Evolutionary conservation across 2,888 invertebrate species (phyloP).

Genomic region (Microctonus aethiopoides): DNA sequence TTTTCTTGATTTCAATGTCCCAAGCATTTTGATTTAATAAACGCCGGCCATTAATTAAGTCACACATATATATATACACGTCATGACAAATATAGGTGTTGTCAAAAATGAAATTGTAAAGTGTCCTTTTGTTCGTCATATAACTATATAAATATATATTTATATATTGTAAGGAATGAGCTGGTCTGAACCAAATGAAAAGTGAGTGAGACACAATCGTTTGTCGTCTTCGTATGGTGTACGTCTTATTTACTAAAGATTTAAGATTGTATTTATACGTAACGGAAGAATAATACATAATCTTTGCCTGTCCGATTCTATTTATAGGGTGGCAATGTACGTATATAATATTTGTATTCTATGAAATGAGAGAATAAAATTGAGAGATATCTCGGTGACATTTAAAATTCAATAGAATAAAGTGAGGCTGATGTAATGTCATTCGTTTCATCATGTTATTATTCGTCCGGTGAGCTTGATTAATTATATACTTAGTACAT

Average conservation of each 20-base stretch:
- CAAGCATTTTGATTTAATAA: constrained; percentile 5
- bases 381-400: neutral
- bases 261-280: neutral
- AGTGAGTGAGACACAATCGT: neutral
- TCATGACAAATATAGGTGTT: constrained; percentile 1
- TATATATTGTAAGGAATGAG: neutral
- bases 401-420: neutral
- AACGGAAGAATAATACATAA: constrained; percentile 1
- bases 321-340: neutral
- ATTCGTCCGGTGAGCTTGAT: constrained; percentile 58
- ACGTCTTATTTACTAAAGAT: neutral
- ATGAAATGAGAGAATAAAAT: neutral
- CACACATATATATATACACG: neutral
- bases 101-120: constrained; percentile 7
- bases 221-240: neutral
- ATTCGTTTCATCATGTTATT: constrained; percentile 35
- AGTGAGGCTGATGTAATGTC: neutral
- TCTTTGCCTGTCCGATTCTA: neutral
- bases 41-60: constrained; percentile 10
- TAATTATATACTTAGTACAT: constrained; percentile 52
- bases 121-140: neutral
- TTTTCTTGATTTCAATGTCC: neutral
- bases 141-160: no score
- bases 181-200: neutral
- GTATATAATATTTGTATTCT: neutral